Percentiles rank a stretch among this genome's conserved stretches.
These are phyloP conservation scores for Drosophila quinaria DNA, from an alignment of 2,888 invertebrate species.

Conservation along the genomic window DNA sequence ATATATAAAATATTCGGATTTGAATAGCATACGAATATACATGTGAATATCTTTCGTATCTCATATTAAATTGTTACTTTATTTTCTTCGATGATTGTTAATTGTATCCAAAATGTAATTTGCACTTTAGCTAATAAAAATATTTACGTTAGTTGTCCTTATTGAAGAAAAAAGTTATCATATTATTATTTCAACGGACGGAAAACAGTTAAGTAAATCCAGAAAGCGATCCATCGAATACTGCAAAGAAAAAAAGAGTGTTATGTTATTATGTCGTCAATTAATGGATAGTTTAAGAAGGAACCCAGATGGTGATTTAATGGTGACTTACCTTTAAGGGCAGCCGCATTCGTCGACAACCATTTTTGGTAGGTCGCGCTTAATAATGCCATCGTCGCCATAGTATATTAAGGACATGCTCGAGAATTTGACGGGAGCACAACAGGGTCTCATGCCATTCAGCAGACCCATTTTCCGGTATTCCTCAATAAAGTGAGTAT, in stretches of 20 bases:
- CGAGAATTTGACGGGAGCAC: slow-evolving; percentile 96
- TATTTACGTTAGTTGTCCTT: slow-evolving; percentile 5
- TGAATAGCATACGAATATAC: not conserved
- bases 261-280: not conserved
- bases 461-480: slow-evolving; percentile 91
- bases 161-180: not conserved
- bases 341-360: slow-evolving; percentile 98
- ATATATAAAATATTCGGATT: slow-evolving; percentile 7
- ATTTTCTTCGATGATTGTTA: not conserved
- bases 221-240: not conserved
- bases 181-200: slow-evolving; percentile 3
- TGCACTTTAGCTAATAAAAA: slow-evolving; percentile 2
- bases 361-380: slow-evolving; percentile 97
- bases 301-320: not conserved
- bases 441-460: slow-evolving; percentile 95
- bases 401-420: slow-evolving; percentile 97
- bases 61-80: slow-evolving; percentile 1
- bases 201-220: slow-evolving; percentile 9
- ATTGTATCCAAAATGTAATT: slow-evolving; percentile 5
- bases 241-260: not conserved
- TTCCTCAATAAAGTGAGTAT: slow-evolving; percentile 96
- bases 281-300: not conserved
- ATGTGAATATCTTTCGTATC: not conserved
- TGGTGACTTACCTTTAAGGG: slow-evolving; percentile 88
- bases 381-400: slow-evolving; percentile 94